Conservation (phyloP, 2,888 invertebrate genomes). For the Petrophora chlorosata region DNA sequence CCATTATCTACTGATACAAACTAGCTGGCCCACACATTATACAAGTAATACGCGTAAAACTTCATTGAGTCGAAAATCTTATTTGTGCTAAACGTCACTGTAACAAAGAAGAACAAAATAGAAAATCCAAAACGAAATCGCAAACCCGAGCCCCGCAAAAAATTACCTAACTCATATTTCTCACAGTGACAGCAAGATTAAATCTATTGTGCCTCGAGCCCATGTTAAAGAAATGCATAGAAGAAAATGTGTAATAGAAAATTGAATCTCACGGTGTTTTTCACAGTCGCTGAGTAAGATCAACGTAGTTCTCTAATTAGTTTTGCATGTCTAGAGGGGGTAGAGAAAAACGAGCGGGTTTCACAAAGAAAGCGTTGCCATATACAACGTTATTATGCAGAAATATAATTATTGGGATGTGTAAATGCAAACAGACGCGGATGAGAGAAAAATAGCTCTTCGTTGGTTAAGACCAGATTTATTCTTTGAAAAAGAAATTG, state of each 20-base stretch:
- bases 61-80: too few relatives aligned
- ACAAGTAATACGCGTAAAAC: too few relatives aligned
- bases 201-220: constrained; percentile 13
- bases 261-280: constrained; percentile 48
- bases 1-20: too few relatives aligned
- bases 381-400: constrained; percentile 34
- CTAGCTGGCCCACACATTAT: too few relatives aligned
- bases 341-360: constrained; percentile 54
- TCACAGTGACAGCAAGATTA: constrained; percentile 14
- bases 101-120: constrained; percentile 1
- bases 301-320: constrained; percentile 54
- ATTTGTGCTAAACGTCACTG: too few relatives aligned
- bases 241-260: constrained; percentile 40
- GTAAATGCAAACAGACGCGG: too few relatives aligned
- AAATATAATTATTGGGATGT: constrained; percentile 28
- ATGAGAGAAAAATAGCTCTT: too few relatives aligned
- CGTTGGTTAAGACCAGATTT: too few relatives aligned
- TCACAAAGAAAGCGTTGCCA: constrained; percentile 66
- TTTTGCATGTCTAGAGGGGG: constrained; percentile 69
- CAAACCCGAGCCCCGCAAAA: background rate
- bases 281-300: constrained; percentile 26
- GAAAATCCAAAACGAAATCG: constrained; percentile 14
- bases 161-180: constrained; percentile 15
- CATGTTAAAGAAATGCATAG: constrained; percentile 19
- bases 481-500: too few relatives aligned